These are phyloP conservation scores for Stylophora pistillata DNA, from an alignment of 64 coral and sea anemone genomes.

Conservation along the genomic window DNA sequence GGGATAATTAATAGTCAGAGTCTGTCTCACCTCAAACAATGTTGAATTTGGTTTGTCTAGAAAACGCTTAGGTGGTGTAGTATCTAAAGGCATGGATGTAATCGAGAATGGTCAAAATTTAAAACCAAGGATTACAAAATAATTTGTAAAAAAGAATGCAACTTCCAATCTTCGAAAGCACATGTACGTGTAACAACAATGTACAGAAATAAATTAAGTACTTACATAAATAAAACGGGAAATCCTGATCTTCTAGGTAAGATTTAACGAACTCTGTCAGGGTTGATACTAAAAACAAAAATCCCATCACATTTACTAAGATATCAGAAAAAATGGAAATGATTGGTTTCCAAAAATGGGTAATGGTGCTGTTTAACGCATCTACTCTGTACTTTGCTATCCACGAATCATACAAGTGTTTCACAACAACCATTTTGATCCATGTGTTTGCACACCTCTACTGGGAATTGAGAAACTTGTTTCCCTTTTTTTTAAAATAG, in stretches of 20 bases:
- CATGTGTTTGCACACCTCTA: too few species aligned
- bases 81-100: conserved; percentile 26
- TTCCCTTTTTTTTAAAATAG: background rate
- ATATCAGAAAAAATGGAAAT: too few species aligned
- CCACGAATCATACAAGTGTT: too few species aligned
- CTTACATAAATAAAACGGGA: conserved; percentile 88
- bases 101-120: background rate
- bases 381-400: too few species aligned
- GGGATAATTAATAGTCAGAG: too few species aligned
- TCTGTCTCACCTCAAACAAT: conserved; percentile 61
- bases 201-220: background rate
- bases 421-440: too few species aligned
- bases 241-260: conserved; percentile 69
- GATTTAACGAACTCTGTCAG: conserved; percentile 82
- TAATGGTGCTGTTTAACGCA: too few species aligned
- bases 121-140: background rate
- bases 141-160: background rate
- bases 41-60: conserved; percentile 64
- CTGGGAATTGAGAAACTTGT: background rate
- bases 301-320: background rate
- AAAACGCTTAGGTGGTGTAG: conserved; percentile 69
- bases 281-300: conserved; percentile 51
- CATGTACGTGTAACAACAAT: background rate
- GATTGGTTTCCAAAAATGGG: too few species aligned
- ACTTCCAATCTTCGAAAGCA: background rate